Evolutionary conservation across 1,140 invertebrate species (phyloP), one percentile per base, ranked within the genome.

Genomic region (Octopus sinensis): DNA sequence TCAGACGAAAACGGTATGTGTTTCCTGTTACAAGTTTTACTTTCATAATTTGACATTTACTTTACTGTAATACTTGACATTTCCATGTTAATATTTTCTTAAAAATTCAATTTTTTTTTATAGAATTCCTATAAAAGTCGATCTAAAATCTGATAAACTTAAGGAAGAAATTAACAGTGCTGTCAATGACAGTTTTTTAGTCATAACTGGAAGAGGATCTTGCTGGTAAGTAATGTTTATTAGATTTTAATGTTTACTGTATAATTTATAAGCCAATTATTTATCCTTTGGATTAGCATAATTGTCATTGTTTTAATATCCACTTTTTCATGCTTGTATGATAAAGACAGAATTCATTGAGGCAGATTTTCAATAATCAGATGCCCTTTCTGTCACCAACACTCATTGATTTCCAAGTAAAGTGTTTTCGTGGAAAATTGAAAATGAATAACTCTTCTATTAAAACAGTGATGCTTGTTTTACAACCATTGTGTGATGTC

Each of bases 1-100:
- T 86, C 83, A 83, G 84, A 10, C 86, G 83, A 76, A 88, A 88
- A 82, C 89, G 87, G 90, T 90, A 82, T 78, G 56, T 43, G 51
- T 77, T 73, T 77, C 1, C 76, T 52, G 78, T 68, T 76, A 53
- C 76, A 17, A 30, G 68, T 80, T 68, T 54, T 80, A 10, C 1
- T 54, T 80, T 9, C 51, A 17, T 73, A 56, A 9, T 75, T 80
- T 80, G 9, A 76, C 73, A 68, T 30, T 17, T 79, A 76, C 4
- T 80, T 51, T 51, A 10, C 56, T 23, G 53, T 79, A 30, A 10
- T 10, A 4, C 12, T 54, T 79, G 51, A 30, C 30, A 43, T 80
- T 62, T 80, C 17, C 6, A 52, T 1, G 4, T 62, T 53, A 52
- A 23, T 52, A 10, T 53, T 6, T 6, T 30, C 17, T n/a, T 12